Percentiles rank a stretch among this genome's conserved stretches.
These are phyloP conservation scores for Argyra leucocephala DNA, from an alignment of 2,888 invertebrate species.

Conservation along the genomic window DNA sequence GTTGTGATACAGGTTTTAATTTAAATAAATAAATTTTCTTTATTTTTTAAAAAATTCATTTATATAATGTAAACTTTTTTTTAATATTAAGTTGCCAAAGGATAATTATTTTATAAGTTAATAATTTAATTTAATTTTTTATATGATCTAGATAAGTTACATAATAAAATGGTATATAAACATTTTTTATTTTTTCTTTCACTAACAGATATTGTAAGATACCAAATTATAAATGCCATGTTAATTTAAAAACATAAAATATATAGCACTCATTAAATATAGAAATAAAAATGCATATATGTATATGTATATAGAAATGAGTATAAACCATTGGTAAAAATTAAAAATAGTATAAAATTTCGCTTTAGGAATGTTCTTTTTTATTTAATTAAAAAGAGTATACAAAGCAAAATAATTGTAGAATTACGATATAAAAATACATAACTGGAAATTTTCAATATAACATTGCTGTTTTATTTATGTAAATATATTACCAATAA, in stretches of 20 bases:
- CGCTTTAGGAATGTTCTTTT: neutral
- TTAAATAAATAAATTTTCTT: neutral
- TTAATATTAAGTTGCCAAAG: slow-evolving; percentile 1
- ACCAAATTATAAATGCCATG: slow-evolving; percentile 3
- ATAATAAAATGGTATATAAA: neutral
- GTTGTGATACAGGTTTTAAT: neutral
- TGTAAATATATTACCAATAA: too few species aligned
- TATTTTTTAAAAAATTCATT: neutral
- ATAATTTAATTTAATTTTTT: neutral
- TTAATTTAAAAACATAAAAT: neutral
- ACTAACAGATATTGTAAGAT: neutral
- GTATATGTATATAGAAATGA: neutral
- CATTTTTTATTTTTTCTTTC: neutral
- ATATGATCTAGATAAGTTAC: neutral
- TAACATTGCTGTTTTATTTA: neutral
- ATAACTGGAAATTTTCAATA: neutral
- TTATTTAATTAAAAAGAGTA: neutral
- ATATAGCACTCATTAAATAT: slow-evolving; percentile 1
- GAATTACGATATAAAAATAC: neutral
- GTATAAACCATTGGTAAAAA: neutral
- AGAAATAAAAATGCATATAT: neutral
- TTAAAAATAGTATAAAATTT: neutral
- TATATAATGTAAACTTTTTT: neutral
- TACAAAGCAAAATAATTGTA: neutral
- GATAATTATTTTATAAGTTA: slow-evolving; percentile 4